phyloP scores from a whole-genome alignment of 2,797 vertebrate genomes.

The Buceros bicornis region DNA sequence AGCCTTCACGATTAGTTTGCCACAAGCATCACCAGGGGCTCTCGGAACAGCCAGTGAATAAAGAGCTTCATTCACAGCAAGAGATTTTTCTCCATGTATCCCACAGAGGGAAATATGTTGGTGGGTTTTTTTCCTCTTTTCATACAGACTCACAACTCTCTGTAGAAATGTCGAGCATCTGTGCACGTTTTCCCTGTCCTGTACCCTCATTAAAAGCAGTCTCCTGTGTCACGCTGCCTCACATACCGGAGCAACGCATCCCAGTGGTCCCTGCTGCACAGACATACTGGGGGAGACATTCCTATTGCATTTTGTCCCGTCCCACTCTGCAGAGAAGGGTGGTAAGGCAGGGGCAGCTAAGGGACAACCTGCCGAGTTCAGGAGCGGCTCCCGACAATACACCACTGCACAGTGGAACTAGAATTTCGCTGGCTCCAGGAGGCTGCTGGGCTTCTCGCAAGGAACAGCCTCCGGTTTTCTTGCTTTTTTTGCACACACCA shows the following conservation, averaged over 20 bases:
- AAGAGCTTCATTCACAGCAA: not conserved
- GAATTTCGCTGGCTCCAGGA: not conserved
- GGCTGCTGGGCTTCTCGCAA: not conserved
- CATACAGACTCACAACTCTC: not conserved
- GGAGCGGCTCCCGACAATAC: not conserved
- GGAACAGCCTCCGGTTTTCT: not conserved
- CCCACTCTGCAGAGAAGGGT: not conserved
- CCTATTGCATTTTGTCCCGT: not conserved
- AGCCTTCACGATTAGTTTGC: not conserved
- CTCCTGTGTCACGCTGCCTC: not conserved
- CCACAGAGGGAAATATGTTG: not conserved
- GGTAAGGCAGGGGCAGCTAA: not conserved
- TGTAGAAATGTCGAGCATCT: not conserved
- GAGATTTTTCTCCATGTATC: not conserved
- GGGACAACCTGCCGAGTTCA: not conserved
- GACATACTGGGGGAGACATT: not conserved
- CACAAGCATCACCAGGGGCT: not conserved
- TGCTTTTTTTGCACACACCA: not conserved
- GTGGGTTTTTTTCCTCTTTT: not conserved
- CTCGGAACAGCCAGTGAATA: not conserved
- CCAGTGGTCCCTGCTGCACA: not conserved
- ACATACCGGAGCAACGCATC: not conserved
- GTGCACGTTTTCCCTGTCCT: not conserved
- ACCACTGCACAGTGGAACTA: accelerated
- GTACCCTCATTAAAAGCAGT: not conserved